phyloP scores from a whole-genome alignment of 1,140 invertebrate species.

The Cydia amplana region DNA sequence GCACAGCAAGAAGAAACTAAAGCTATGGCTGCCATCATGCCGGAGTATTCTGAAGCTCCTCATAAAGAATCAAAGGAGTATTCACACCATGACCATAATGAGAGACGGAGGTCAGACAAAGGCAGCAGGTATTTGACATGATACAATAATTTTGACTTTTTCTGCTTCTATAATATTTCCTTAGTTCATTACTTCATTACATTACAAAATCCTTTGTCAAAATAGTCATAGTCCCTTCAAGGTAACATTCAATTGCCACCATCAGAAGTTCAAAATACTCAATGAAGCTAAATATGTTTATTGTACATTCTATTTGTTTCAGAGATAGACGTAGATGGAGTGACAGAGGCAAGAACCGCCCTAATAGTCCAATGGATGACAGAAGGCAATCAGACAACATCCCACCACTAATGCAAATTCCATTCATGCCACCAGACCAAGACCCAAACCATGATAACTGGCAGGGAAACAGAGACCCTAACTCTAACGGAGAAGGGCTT shows the following conservation, averaged over 20 bases:
- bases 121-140: constrained; percentile 41
- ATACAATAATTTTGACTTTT: not conserved
- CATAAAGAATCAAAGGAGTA: constrained; percentile 39
- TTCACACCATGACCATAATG: constrained; percentile 35
- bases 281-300: not conserved
- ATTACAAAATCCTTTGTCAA: no score
- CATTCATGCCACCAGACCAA: constrained; percentile 53
- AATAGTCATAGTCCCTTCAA: no score
- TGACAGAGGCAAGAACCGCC: constrained; percentile 55
- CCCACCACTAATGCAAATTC: constrained; percentile 67
- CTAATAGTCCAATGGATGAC: constrained; percentile 67
- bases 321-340: constrained; percentile 63
- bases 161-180: constrained; percentile 31
- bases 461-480: constrained; percentile 46
- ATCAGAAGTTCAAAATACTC: no score
- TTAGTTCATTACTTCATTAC: no score
- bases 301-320: constrained; percentile 34
- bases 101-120: constrained; percentile 42
- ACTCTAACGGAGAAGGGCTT: constrained; percentile 44
- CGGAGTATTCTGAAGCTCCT: constrained; percentile 34
- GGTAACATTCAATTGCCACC: no score
- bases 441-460: constrained; percentile 46
- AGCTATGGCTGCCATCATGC: constrained; percentile 34
- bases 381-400: constrained; percentile 58
- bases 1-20: constrained; percentile 49